These are phyloP conservation scores for Fragum fragum DNA, from an alignment of 2,888 invertebrate genomes.

Conservation along the genomic window DNA sequence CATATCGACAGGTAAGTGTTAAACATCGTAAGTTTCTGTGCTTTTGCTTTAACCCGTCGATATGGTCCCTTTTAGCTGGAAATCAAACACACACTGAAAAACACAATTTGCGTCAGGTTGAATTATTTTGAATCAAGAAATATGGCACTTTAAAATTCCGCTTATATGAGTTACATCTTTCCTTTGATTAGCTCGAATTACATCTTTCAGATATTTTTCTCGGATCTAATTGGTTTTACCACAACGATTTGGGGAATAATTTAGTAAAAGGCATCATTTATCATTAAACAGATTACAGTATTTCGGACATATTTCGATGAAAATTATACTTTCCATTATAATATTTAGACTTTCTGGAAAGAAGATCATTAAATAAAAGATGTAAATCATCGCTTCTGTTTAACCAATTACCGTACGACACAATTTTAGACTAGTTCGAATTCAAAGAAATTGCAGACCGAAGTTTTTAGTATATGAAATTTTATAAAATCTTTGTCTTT, in stretches of 20 bases:
- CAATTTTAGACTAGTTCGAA: no score
- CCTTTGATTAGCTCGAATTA: neutral
- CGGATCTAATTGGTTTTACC: neutral
- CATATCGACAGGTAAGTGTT: no score
- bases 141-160: neutral
- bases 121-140: neutral
- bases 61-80: no score
- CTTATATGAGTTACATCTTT: neutral
- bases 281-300: slow-evolving; percentile 2
- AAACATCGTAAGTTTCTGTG: no score
- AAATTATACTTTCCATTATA: neutral
- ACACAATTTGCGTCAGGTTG: no score
- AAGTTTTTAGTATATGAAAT: no score
- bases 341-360: neutral
- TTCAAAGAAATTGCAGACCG: no score
- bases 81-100: no score
- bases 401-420: neutral
- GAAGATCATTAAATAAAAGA: neutral
- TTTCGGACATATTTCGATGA: neutral
- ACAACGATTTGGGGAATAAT: neutral
- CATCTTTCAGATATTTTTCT: neutral
- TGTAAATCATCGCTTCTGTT: neutral
- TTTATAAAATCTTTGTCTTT: no score
- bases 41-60: no score
- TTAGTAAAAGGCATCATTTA: neutral